Evolutionary conservation across 2,113 vertebrate species (phyloP).

Genomic region (Lota lota): DNA sequence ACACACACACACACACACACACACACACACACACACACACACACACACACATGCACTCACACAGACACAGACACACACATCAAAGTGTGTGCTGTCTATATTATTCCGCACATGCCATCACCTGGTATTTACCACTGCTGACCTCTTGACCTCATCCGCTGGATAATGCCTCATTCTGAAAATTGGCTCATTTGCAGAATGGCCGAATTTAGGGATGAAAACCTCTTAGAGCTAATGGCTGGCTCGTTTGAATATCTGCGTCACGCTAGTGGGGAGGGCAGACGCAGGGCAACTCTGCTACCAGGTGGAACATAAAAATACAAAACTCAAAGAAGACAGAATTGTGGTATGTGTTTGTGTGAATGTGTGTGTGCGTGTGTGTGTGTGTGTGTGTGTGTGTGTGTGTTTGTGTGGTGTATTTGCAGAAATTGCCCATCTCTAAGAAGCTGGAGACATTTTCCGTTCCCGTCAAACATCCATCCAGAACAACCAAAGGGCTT

Average conservation of each 20-base stretch:
- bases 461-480: slow-evolving; percentile 33
- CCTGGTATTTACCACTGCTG: slow-evolving; percentile 63
- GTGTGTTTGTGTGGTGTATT: slow-evolving; percentile 44
- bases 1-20: background rate
- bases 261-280: slow-evolving; percentile 51
- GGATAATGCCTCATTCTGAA: slow-evolving; percentile 59
- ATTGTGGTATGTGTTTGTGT: slow-evolving; percentile 10
- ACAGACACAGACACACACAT: no score
- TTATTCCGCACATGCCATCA: slow-evolving; percentile 39
- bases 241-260: slow-evolving; percentile 64
- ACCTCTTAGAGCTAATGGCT: slow-evolving; percentile 66
- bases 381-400: no score
- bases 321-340: background rate
- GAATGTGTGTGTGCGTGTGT: background rate
- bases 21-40: no score
- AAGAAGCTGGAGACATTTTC: slow-evolving; percentile 51
- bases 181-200: slow-evolving; percentile 71
- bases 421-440: slow-evolving; percentile 46
- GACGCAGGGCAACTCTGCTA: slow-evolving; percentile 47
- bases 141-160: slow-evolving; percentile 66
- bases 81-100: no score
- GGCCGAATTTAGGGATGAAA: slow-evolving; percentile 62
- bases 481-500: slow-evolving; percentile 49
- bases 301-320: slow-evolving; percentile 9
- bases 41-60: no score